Evolutionary conservation across 2,113 vertebrate species (phyloP).

Genomic region (Cettia cetti): DNA sequence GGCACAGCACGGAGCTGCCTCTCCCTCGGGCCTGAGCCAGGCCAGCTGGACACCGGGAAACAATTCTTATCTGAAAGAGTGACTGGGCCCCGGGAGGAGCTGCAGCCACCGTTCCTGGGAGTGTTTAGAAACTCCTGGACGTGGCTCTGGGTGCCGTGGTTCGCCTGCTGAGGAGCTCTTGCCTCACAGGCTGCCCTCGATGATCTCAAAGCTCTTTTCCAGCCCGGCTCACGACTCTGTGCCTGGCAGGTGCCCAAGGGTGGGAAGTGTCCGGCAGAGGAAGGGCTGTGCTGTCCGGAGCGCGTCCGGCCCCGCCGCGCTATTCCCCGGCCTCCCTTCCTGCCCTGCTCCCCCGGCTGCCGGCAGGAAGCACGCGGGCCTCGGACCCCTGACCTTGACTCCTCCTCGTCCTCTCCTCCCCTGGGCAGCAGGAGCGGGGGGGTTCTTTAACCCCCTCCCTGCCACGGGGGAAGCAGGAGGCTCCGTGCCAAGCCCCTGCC

Average conservation of each 20-base stretch:
- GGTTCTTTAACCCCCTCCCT: not conserved
- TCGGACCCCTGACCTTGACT: slow-evolving; percentile 12
- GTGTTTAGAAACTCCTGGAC: not conserved
- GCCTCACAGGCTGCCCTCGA: rapidly evolving
- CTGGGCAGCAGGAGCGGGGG: not conserved
- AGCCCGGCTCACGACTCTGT: rapidly evolving
- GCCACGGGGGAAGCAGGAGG: not conserved
- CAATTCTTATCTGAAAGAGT: too few relatives aligned
- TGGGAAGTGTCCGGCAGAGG: not conserved
- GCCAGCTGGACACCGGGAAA: not conserved
- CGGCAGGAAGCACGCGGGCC: slow-evolving; percentile 54
- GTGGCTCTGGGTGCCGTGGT: rapidly evolving
- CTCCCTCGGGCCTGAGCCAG: not conserved
- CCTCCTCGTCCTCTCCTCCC: not conserved
- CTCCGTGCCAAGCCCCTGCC: not conserved
- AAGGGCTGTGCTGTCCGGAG: slow-evolving; percentile 54
- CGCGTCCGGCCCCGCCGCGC: not conserved
- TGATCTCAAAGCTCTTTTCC: not conserved
- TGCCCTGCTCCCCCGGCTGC: not conserved
- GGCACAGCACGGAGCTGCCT: not conserved
- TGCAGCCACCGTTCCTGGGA: not conserved
- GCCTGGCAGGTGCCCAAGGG: not conserved
- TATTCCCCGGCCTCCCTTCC: slow-evolving; percentile 36
- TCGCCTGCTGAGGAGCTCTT: not conserved
- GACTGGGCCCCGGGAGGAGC: not conserved